Evolutionary conservation across 2,113 vertebrate genomes (phyloP).

Genomic region (Maccullochella peelii): DNA sequence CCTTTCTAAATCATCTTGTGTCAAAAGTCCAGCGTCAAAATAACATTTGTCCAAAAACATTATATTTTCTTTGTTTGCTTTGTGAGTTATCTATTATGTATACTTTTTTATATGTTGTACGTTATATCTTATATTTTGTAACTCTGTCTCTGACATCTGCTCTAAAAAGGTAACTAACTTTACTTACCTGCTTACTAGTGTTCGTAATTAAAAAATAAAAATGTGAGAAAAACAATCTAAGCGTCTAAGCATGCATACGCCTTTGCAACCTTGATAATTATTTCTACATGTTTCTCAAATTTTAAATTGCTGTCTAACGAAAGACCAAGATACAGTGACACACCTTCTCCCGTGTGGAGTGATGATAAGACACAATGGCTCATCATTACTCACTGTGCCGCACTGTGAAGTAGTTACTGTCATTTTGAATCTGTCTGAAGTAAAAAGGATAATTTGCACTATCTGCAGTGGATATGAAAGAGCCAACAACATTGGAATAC

Average conservation of each 20-base stretch:
- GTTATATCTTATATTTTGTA: not conserved
- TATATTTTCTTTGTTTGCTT: not conserved
- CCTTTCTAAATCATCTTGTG: not conserved
- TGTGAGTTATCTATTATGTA: not conserved
- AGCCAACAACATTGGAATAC: not conserved
- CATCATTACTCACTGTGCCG: not conserved
- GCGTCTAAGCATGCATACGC: not conserved
- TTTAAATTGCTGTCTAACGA: not conserved
- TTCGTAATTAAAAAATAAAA: not conserved
- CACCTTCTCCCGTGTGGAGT: not conserved
- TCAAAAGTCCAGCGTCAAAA: not conserved
- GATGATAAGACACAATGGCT: not conserved
- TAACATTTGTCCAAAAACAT: not conserved
- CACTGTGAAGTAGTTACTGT: not conserved
- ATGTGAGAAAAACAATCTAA: not conserved
- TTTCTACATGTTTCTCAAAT: not conserved
- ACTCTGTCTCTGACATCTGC: not conserved
- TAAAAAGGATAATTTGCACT: not conserved
- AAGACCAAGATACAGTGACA: not conserved
- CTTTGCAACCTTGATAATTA: not conserved
- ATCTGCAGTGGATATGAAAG: slow-evolving; percentile 7
- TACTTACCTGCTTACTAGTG: not conserved
- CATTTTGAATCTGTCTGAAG: not conserved
- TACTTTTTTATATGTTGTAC: not conserved
- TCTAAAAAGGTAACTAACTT: not conserved